Conservation (phyloP, 2,113 vertebrate genomes). For the Promerops cafer region DNA sequence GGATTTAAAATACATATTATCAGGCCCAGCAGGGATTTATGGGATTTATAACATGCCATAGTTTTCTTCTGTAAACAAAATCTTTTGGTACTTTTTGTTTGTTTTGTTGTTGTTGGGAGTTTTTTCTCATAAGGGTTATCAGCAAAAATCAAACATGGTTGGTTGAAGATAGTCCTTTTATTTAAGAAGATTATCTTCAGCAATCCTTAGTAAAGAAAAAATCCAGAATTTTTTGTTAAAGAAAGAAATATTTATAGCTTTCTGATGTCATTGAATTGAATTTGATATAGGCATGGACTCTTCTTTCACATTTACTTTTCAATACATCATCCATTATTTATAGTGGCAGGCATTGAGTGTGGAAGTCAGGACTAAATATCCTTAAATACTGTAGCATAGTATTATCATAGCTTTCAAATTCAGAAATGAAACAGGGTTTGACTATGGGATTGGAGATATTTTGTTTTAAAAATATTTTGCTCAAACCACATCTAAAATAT, state of each 20-base stretch:
- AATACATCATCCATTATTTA: background rate
- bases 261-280: background rate
- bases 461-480: background rate
- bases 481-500: background rate
- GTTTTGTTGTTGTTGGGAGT: background rate
- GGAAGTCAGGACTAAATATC: background rate
- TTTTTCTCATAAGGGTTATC: background rate
- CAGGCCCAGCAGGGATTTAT: background rate
- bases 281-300: background rate
- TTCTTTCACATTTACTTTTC: background rate
- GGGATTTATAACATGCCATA: background rate
- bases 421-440: background rate
- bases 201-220: background rate
- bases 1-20: background rate
- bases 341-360: background rate
- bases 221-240: background rate
- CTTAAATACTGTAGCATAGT: background rate
- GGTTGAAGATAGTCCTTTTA: background rate
- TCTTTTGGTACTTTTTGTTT: background rate
- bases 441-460: background rate
- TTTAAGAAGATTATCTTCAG: background rate
- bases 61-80: background rate
- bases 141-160: background rate
- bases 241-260: background rate
- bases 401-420: background rate